phyloP scores from a whole-genome alignment of 2,888 invertebrate species.

The Atethmia centrago region DNA sequence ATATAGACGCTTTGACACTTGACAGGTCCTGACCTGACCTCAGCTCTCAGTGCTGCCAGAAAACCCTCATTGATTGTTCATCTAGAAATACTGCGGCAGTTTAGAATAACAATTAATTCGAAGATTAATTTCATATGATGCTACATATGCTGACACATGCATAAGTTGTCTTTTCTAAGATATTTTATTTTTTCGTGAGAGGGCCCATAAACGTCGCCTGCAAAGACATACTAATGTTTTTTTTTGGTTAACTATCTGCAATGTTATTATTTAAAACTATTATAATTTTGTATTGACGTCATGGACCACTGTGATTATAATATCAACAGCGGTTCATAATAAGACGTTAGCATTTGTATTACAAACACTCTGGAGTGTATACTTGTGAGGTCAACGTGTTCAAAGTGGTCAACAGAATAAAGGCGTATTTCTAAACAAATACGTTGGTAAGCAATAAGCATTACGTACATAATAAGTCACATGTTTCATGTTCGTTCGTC shows the following conservation, averaged over 20 bases:
- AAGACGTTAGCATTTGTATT: slow-evolving; percentile 46
- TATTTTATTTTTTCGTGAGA: not conserved
- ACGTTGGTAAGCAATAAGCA: slow-evolving; percentile 11
- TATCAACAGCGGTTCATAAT: slow-evolving; percentile 27
- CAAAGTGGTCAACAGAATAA: slow-evolving; percentile 25
- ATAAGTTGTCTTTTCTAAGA: not conserved
- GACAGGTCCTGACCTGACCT: too few relatives aligned
- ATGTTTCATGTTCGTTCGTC: slow-evolving; percentile 8
- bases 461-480: slow-evolving; percentile 3
- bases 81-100: too few relatives aligned
- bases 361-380: slow-evolving; percentile 27
- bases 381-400: slow-evolving; percentile 46
- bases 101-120: too few relatives aligned
- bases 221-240: not conserved
- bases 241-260: not conserved
- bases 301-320: slow-evolving; percentile 12
- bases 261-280: slow-evolving; percentile 1
- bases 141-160: too few relatives aligned
- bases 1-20: too few relatives aligned
- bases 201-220: not conserved
- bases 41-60: too few relatives aligned
- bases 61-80: too few relatives aligned
- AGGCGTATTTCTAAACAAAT: slow-evolving; percentile 33
- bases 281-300: slow-evolving; percentile 33
- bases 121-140: too few relatives aligned